Percentiles rank a stretch among this genome's conserved stretches.
phyloP scores from a whole-genome alignment of 92 coral and sea anemone genomes.

The Paramuricea clavata region DNA sequence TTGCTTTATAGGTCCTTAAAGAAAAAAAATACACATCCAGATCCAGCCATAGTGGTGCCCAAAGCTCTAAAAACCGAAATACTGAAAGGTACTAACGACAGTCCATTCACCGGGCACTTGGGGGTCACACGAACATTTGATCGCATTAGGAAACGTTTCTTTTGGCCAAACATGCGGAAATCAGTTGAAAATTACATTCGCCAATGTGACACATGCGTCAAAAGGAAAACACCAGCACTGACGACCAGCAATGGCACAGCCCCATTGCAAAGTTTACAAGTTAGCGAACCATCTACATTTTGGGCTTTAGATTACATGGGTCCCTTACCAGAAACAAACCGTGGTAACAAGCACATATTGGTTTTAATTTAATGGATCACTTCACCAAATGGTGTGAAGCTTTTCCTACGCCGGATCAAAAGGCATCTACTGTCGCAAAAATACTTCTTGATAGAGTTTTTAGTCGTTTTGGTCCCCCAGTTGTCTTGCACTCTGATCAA shows the following conservation, averaged over 20 bases:
- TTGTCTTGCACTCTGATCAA: not conserved
- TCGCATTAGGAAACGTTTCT: conserved; percentile 41
- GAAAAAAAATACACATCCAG: conserved; percentile 21
- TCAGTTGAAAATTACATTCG: conserved; percentile 40
- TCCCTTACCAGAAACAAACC: conserved; percentile 47
- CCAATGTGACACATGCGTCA: conserved; percentile 24
- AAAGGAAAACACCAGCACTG: too few species aligned
- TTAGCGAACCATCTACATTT: conserved; percentile 22
- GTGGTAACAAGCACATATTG: conserved; percentile 7
- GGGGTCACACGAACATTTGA: conserved; percentile 39
- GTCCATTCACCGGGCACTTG: conserved; percentile 50
- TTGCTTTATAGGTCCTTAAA: conserved; percentile 22
- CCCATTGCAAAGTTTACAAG: conserved; percentile 17
- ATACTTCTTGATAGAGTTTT: not conserved
- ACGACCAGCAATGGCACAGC: conserved; percentile 10
- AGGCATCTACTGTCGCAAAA: not conserved
- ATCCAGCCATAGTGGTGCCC: conserved; percentile 31
- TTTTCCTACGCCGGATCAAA: not conserved
- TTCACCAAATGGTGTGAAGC: conserved; percentile 49
- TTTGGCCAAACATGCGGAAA: conserved; percentile 52
- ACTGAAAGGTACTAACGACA: conserved; percentile 32
- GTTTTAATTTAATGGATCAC: too few species aligned
- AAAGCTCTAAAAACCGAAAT: not conserved
- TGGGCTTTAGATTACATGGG: conserved; percentile 39
- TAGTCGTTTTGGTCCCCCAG: not conserved